Percentiles rank a stretch among this genome's conserved stretches.
These are phyloP conservation scores for Dufourea novaeangliae DNA, from an alignment of 1,140 invertebrate genomes.

Conservation along the genomic window DNA sequence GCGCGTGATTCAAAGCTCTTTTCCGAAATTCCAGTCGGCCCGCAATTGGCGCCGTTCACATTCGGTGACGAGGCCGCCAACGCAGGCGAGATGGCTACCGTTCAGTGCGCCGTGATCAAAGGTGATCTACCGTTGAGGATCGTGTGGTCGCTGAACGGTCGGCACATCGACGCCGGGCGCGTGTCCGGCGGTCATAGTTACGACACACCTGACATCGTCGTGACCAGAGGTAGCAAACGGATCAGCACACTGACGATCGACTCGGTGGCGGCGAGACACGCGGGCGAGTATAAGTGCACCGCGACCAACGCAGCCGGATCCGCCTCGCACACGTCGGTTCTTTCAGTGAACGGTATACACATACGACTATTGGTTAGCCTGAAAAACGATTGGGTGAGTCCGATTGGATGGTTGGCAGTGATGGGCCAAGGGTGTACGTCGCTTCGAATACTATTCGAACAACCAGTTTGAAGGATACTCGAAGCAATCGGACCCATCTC, in stretches of 20 bases:
- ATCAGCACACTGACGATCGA: slow-evolving; percentile 88
- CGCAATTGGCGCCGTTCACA: slow-evolving; percentile 85
- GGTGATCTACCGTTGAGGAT: slow-evolving; percentile 89
- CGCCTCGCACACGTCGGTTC: slow-evolving; percentile 85
- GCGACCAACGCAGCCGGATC: slow-evolving; percentile 86
- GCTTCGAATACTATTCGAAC: background rate
- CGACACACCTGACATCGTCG: slow-evolving; percentile 83
- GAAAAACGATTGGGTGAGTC: slow-evolving; percentile 34
- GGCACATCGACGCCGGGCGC: slow-evolving; percentile 64
- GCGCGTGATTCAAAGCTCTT: slow-evolving; percentile 41
- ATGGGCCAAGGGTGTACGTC: background rate
- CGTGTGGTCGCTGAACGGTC: slow-evolving; percentile 86
- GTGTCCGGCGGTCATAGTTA: slow-evolving; percentile 69
- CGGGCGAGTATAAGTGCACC: slow-evolving; percentile 88
- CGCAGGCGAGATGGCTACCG: slow-evolving; percentile 87
- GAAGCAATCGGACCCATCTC: background rate
- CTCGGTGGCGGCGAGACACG: slow-evolving; percentile 85
- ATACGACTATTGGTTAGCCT: slow-evolving; percentile 54
- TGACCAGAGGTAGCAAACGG: slow-evolving; percentile 86
- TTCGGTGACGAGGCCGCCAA: slow-evolving; percentile 87
- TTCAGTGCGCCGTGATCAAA: slow-evolving; percentile 88
- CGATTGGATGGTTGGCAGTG: slow-evolving; percentile 51
- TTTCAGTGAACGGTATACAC: slow-evolving; percentile 91
- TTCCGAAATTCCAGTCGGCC: slow-evolving; percentile 82
- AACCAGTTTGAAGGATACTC: background rate